These are phyloP conservation scores for Mesitornis unicolor DNA, from an alignment of 2,113 vertebrate species.

Conservation along the genomic window DNA sequence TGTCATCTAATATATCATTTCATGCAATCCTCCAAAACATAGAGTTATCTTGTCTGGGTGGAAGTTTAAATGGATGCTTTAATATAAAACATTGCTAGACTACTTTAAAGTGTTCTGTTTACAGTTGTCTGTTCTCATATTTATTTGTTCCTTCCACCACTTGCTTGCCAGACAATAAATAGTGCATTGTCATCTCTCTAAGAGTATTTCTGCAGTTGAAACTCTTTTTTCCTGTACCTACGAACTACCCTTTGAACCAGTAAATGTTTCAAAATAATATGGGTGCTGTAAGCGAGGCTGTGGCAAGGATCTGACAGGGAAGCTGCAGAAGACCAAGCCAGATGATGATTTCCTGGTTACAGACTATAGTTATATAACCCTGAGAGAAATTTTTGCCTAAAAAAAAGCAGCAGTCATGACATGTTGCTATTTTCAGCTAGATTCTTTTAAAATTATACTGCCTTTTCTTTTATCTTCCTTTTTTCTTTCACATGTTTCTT, in stretches of 20 bases:
- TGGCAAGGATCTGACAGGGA: neutral
- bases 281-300: neutral
- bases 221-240: neutral
- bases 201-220: neutral
- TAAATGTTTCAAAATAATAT: constrained; percentile 40
- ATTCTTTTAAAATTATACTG: neutral
- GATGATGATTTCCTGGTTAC: neutral
- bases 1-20: neutral
- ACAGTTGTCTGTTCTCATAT: neutral
- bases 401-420: neutral
- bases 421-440: neutral
- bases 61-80: constrained; percentile 14
- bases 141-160: constrained; percentile 12
- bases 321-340: neutral
- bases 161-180: constrained; percentile 7
- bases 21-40: neutral
- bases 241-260: constrained; percentile 30
- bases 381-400: neutral
- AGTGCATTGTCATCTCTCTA: neutral
- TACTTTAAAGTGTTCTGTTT: constrained; percentile 22
- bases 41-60: neutral
- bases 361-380: neutral
- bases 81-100: neutral
- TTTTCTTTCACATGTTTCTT: neutral
- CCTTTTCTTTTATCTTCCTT: neutral